phyloP scores from a whole-genome alignment of 2,797 vertebrate species.

The Sebastes baramenuke region DNA sequence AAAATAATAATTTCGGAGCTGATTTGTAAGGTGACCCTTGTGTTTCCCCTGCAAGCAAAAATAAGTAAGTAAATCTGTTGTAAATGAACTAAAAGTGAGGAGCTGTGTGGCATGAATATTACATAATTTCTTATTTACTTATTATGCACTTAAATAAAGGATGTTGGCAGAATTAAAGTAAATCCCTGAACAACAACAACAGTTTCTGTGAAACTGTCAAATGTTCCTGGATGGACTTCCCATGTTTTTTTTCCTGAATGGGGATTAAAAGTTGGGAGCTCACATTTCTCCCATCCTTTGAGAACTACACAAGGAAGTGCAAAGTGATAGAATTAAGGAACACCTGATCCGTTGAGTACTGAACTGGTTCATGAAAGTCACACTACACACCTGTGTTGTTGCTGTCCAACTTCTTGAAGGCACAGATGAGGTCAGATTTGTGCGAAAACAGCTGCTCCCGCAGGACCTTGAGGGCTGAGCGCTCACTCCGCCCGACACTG shows the following conservation, averaged over 20 bases:
- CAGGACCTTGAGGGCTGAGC: slow-evolving; percentile 90
- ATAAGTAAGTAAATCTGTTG: not conserved
- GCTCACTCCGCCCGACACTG: slow-evolving; percentile 91
- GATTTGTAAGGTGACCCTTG: not conserved
- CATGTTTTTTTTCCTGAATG: slow-evolving; percentile 2
- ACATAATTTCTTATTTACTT: not conserved
- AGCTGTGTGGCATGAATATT: not conserved
- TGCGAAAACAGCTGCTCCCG: slow-evolving; percentile 92
- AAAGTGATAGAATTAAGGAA: not conserved
- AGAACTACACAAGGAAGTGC: not conserved
- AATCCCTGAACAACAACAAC: slow-evolving; percentile 2
- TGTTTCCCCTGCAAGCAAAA: not conserved
- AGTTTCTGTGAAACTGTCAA: slow-evolving; percentile 55
- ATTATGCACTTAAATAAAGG: not conserved
- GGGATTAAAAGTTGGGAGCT: slow-evolving; percentile 26
- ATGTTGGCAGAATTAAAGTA: not conserved
- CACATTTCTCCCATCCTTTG: slow-evolving; percentile 30
- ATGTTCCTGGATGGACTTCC: not conserved
- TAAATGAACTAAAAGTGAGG: not conserved
- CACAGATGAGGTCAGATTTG: slow-evolving; percentile 87
- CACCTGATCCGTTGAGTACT: not conserved
- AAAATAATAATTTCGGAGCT: not conserved
- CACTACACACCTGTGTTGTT: slow-evolving; percentile 81
- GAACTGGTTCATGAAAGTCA: slow-evolving; percentile 1
- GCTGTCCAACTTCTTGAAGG: slow-evolving; percentile 85